phyloP scores from a whole-genome alignment of 2,113 vertebrate species.

The Triplophysa dalaica region DNA sequence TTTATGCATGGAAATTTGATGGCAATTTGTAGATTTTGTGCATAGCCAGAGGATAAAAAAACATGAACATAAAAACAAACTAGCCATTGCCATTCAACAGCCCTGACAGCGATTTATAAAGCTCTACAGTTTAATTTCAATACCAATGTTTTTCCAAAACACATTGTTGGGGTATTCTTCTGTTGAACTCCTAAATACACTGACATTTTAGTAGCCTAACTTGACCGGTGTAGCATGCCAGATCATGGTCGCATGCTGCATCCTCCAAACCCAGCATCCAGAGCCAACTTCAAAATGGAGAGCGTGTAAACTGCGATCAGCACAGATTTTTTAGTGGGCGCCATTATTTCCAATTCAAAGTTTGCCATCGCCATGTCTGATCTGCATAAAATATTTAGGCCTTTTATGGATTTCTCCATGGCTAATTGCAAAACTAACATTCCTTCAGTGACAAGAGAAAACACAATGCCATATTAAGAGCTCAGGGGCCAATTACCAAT shows the following conservation, averaged over 20 bases:
- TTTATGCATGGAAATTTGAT: constrained; percentile 2
- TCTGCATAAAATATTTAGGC: constrained; percentile 2
- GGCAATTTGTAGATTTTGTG: not conserved
- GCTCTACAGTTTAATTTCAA: not conserved
- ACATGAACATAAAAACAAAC: constrained; percentile 3
- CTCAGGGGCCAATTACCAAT: constrained; percentile 42
- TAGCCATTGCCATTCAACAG: not conserved
- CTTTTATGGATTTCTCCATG: constrained; percentile 15
- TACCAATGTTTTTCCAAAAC: not conserved
- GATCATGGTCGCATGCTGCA: no score
- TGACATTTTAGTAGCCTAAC: no score
- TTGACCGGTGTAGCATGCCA: no score
- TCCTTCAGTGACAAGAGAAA: not conserved
- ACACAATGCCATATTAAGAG: constrained; percentile 19
- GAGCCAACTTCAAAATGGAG: no score
- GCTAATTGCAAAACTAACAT: constrained; percentile 41
- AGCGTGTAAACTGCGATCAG: no score
- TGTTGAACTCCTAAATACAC: no score
- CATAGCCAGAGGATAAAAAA: constrained; percentile 1
- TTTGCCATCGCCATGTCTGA: not conserved
- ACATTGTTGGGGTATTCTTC: no score
- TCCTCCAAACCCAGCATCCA: no score
- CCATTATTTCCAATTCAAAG: not conserved
- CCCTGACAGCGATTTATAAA: not conserved
- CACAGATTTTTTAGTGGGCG: no score